Evolutionary conservation across 2,888 invertebrate genomes (phyloP).

Genomic region (Sminthurinus aureus): DNA sequence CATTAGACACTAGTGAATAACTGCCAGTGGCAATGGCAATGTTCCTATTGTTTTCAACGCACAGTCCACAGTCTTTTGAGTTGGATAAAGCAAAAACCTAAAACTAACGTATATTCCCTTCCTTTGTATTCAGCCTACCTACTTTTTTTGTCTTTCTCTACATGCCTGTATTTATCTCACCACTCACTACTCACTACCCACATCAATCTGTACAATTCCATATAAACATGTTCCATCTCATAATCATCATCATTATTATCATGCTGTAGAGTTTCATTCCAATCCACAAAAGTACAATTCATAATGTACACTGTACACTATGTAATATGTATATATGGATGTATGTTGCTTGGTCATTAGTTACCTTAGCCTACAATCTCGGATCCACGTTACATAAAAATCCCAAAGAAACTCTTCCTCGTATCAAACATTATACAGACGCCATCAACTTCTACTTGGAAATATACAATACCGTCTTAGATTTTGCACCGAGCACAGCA

Average conservation of each 20-base stretch:
- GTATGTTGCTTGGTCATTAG: neutral
- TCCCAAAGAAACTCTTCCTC: neutral
- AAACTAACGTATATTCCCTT: neutral
- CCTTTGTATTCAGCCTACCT: conserved; percentile 8
- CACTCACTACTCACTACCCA: neutral
- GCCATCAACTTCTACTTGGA: neutral
- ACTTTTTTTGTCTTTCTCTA: neutral
- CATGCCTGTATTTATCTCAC: neutral
- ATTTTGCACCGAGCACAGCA: neutral
- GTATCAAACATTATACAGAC: neutral
- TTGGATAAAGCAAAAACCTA: neutral
- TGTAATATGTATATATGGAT: neutral
- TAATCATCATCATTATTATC: neutral
- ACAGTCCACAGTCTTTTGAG: neutral
- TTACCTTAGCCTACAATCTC: neutral
- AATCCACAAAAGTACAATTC: neutral
- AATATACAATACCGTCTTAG: neutral
- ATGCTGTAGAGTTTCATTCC: neutral
- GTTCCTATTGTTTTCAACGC: conserved; percentile 15
- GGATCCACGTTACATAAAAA: neutral
- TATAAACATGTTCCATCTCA: neutral
- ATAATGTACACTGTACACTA: neutral
- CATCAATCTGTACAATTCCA: conserved; percentile 1
- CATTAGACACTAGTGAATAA: neutral
- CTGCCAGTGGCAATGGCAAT: conserved; percentile 27